These are phyloP conservation scores for Silurus meridionalis DNA, from an alignment of 2,113 vertebrate genomes.

Conservation along the genomic window DNA sequence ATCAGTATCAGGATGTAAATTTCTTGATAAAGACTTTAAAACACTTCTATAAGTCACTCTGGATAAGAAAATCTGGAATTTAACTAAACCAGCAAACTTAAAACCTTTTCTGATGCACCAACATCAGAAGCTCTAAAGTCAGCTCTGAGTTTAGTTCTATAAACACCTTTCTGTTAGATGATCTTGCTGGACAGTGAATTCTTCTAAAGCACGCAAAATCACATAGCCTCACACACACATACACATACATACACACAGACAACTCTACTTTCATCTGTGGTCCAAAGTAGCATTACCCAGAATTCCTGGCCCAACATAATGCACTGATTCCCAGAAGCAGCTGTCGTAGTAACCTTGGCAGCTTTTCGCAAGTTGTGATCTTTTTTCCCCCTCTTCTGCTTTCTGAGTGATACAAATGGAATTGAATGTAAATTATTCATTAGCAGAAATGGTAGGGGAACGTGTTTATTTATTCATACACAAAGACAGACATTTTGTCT, in stretches of 20 bases:
- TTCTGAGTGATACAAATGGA: conserved; percentile 62
- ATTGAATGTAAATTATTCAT: conserved; percentile 62
- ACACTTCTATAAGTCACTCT: too few species aligned
- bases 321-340: conserved; percentile 75
- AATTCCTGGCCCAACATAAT: conserved; percentile 79
- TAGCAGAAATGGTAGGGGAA: conserved; percentile 56
- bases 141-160: not conserved
- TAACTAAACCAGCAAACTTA: not conserved
- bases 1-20: too few species aligned
- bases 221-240: not conserved
- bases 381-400: conserved; percentile 41
- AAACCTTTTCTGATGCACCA: not conserved
- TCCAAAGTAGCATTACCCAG: conserved; percentile 80
- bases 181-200: conserved; percentile 50
- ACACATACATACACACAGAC: conserved; percentile 13
- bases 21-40: too few species aligned
- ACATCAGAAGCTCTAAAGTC: not conserved
- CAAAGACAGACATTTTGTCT: conserved; percentile 43
- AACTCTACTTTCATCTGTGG: conserved; percentile 71
- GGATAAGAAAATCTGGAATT: not conserved
- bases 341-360: conserved; percentile 82
- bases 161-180: conserved; percentile 25
- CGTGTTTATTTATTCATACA: conserved; percentile 56
- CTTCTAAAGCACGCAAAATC: conserved; percentile 38
- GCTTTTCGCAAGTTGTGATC: conserved; percentile 76